Evolutionary conservation across 2,888 invertebrate genomes (phyloP), one percentile per base, ranked within the genome.

Genomic region (Campoletis raptor): DNA sequence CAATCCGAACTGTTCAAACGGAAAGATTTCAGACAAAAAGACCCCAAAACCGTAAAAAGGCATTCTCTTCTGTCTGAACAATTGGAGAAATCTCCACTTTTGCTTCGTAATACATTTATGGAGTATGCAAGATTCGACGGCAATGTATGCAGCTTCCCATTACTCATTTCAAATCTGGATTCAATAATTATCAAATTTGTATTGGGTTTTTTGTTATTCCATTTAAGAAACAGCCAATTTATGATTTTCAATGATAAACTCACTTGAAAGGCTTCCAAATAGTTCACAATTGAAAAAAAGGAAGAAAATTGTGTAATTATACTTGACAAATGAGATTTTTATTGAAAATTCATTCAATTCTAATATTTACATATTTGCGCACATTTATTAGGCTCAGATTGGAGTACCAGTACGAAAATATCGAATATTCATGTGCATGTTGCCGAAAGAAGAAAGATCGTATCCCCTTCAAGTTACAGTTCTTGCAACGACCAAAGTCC

Each of bases 71-170:
- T 99, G 67, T 95, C 97, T 0, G 96, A 97, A 90, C 97, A 97
- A 90, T 94, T 99, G 69, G 96, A 97, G 89, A 97, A 97, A 90
- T 97, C 96, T 89, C 97, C 97, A 0, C 96, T 96, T 91, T 95
- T 97, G 86, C 97, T 97, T 0, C 96, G 97, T 91, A 98, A 98
- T 94, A 98, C 98, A 77, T 99, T 97, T 94, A 96, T 97, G 87
- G 97, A 98, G 92, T 99, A 97, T 95, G 97, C 98, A 4, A 97
- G 97, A 94, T 99, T 97, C 94, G 99, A 99, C 95, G 99, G 99
- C 87, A 97, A 97, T 85, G 94, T 94, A 90, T 66, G 92, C 89
- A 86, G 0, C 15, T 24, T 12, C 24, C 10, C 10, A 1, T 5
- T 24, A 57, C 21, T 57, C n/a, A n/a, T n/a, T 57, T 54, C n/a